Evolutionary conservation across 30 jellyfish, hydroid and myxozoan species (phyloP).

Genomic region (Phacellophora camtschatica): DNA sequence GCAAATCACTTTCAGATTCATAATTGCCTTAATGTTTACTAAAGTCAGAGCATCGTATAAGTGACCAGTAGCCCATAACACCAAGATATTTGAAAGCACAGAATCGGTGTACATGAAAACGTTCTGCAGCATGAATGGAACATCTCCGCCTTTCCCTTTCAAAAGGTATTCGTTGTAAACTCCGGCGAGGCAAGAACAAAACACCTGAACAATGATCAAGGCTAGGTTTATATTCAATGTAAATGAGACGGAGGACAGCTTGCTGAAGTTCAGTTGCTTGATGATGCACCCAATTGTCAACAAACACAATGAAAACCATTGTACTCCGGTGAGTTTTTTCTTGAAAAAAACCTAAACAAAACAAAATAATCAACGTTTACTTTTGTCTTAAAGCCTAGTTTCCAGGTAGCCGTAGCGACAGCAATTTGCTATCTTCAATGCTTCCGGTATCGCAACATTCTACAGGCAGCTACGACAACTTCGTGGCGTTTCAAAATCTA

Average conservation of each 20-base stretch:
- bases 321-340: constrained; percentile 81
- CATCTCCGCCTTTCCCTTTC: constrained; percentile 93
- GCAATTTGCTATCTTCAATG: no score
- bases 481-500: no score
- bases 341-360: constrained; percentile 71
- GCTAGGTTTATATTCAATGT: constrained; percentile 65
- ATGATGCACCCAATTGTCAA: constrained; percentile 93
- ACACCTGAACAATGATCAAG: constrained; percentile 81
- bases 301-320: constrained; percentile 90
- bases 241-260: constrained; percentile 38
- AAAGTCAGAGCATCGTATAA: constrained; percentile 68
- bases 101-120: constrained; percentile 95
- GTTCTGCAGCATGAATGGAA: constrained; percentile 94
- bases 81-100: constrained; percentile 60
- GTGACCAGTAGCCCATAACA: constrained; percentile 84
- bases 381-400: no score
- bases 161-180: constrained; percentile 94
- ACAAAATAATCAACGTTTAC: not conserved
- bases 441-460: no score
- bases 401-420: no score
- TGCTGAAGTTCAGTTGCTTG: constrained; percentile 76
- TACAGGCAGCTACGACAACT: no score
- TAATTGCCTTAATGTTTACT: constrained; percentile 62
- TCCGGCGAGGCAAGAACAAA: constrained; percentile 99
- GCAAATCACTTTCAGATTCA: constrained; percentile 69